Base-by-base conservation (phyloP, 2,797 vertebrate species). In the Eremophila alpestris region DNA sequence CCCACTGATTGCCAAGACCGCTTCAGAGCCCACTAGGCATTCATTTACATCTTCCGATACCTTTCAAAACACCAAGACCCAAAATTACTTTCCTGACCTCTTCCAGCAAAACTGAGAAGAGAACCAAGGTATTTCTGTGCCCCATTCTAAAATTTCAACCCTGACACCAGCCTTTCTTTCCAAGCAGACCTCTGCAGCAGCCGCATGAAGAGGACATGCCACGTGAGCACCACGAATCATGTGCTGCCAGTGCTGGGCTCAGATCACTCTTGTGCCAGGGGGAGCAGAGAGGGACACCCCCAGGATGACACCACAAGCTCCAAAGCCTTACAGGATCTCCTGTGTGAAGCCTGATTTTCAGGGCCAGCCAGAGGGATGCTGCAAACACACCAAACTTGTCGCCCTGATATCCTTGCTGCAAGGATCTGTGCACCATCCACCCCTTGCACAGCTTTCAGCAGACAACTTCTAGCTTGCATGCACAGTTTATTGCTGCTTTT, bases 171-270 rank as follows among this genome's bases (percentile, higher is more conserved):
- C 19, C 36, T 27, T 60, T 51, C 48, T 52, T 67, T 46, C 73
- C 76, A 43, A 27, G 48, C 13, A n/a, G 56, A 43, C 6, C 54
- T 45, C 58, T 27, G 36, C 11, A 63, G 36, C 10, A 48, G 83
- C 24, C 0, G 1, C 54, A 13, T 2, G 5, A 19, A 19, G 43
- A 74, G 56, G 36, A 32, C 0, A 0, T 2, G 5, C 21, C 26
- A 19, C 0, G 11, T 0, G 10, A 77, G 55, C 64, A 40, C 54
- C 48, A 48, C 0, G 5, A 26, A 52, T 52, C 41, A 16, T 0
- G 0, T 0, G 2, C 41, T 22, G 19, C 58, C 30, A 19, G 14
- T 46, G 62, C 65, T 54, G 45, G 30, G 20, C 41, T 30, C 38
- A 54, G 21, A 41, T 20, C 18, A 27, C n/a, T 55, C 1, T 0